Evolutionary conservation across 92 coral and sea anemone genomes (phyloP).

Genomic region (Pocillopora grandis): DNA sequence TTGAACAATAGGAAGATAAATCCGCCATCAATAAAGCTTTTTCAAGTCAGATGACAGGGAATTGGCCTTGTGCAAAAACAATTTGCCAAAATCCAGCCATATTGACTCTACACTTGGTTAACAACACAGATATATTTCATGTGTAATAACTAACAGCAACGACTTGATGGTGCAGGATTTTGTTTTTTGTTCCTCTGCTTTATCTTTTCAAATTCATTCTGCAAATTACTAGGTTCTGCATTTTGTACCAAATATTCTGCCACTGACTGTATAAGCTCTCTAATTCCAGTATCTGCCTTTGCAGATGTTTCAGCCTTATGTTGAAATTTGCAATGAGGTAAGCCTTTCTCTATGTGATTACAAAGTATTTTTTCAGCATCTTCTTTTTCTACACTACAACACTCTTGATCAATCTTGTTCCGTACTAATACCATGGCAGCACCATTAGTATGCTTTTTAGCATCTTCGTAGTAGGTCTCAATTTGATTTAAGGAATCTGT

Average conservation of each 20-base stretch:
- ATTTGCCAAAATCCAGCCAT: too few relatives aligned
- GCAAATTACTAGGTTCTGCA: slow-evolving; percentile 28
- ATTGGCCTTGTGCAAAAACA: too few relatives aligned
- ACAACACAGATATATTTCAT: neutral
- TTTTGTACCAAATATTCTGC: slow-evolving; percentile 38
- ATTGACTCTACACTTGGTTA: too few relatives aligned
- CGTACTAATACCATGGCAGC: slow-evolving; percentile 67
- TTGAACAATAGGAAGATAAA: too few relatives aligned
- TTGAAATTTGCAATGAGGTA: slow-evolving; percentile 4
- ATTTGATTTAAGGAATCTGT: slow-evolving; percentile 38
- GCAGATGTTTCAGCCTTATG: slow-evolving; percentile 52
- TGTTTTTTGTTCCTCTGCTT: neutral
- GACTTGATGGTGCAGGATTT: neutral
- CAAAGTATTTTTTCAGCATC: slow-evolving; percentile 15
- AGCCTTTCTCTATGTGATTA: neutral
- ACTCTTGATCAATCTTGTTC: slow-evolving; percentile 69
- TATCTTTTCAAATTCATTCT: neutral
- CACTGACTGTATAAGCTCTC: slow-evolving; percentile 33
- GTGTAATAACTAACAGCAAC: neutral
- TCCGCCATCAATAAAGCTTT: too few relatives aligned
- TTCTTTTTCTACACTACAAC: slow-evolving; percentile 30
- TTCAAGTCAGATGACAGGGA: too few relatives aligned
- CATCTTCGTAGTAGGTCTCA: slow-evolving; percentile 27
- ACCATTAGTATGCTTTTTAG: slow-evolving; percentile 51
- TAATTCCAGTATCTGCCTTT: slow-evolving; percentile 38